Conservation (phyloP, 2,888 invertebrate species). For the Nephrotoma appendiculata region DNA sequence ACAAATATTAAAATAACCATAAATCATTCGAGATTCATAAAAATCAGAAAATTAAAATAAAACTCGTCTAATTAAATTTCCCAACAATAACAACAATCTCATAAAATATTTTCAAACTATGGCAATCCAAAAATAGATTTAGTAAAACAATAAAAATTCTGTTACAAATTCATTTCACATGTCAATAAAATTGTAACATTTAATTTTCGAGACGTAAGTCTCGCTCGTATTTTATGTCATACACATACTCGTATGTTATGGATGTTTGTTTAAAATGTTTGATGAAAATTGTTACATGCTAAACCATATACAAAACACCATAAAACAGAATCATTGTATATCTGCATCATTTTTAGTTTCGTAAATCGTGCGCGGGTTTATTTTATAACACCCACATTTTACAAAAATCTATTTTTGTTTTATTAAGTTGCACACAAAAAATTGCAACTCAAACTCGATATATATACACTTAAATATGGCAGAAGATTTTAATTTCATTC, state of each 20-base stretch:
- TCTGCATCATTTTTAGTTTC: background rate
- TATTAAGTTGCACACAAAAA: background rate
- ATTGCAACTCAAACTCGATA: background rate
- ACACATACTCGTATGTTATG: background rate
- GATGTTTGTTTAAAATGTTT: background rate
- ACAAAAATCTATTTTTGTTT: background rate
- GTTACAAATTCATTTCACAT: background rate
- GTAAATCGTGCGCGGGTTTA: background rate
- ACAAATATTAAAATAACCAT: background rate
- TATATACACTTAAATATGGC: background rate
- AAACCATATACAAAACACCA: background rate
- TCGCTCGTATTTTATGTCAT: background rate
- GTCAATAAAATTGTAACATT: background rate
- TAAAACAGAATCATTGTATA: background rate
- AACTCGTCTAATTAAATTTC: background rate
- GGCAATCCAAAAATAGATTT: background rate
- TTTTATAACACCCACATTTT: background rate
- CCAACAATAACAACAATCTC: background rate
- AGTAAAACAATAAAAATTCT: background rate
- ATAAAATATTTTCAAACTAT: background rate
- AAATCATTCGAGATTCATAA: background rate
- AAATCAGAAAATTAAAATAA: background rate
- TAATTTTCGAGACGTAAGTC: background rate
- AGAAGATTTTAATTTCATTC: background rate
- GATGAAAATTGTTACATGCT: background rate